Evolutionary conservation across 2,113 vertebrate genomes (phyloP).

Genomic region (Prunella fulvescens): DNA sequence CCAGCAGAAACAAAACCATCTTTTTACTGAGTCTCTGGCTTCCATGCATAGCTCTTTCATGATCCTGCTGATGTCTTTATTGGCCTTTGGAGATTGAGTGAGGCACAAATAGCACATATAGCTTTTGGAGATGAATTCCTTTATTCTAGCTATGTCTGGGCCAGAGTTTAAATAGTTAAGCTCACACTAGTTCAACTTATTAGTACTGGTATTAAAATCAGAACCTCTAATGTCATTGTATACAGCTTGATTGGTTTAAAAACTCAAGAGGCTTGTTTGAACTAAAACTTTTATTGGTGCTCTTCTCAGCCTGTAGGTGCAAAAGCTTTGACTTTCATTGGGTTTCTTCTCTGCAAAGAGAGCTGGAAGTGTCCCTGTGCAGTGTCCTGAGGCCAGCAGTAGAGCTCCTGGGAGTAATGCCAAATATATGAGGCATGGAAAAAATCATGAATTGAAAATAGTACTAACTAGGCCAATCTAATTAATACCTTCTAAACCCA

Average conservation of each 20-base stretch:
- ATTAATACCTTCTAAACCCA: slow-evolving; percentile 7
- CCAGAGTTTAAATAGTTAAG: not conserved
- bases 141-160: not conserved
- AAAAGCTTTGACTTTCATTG: not conserved
- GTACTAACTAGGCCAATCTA: slow-evolving; percentile 12
- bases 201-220: not conserved
- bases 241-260: not conserved
- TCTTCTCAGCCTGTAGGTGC: not conserved
- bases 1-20: not conserved
- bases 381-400: not conserved
- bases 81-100: not conserved
- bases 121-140: not conserved
- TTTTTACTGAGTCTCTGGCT: not conserved
- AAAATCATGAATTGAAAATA: not conserved
- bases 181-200: not conserved
- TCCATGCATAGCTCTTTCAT: not conserved
- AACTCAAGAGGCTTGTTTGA: not conserved
- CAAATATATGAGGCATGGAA: not conserved
- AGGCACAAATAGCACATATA: not conserved
- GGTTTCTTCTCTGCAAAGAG: not conserved
- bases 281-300: not conserved
- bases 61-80: not conserved
- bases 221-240: not conserved
- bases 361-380: not conserved
- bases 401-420: not conserved